Percentiles rank a stretch among this genome's conserved stretches.
Conservation (phyloP, 2,888 invertebrate species). For the Pammene aurita region DNA sequence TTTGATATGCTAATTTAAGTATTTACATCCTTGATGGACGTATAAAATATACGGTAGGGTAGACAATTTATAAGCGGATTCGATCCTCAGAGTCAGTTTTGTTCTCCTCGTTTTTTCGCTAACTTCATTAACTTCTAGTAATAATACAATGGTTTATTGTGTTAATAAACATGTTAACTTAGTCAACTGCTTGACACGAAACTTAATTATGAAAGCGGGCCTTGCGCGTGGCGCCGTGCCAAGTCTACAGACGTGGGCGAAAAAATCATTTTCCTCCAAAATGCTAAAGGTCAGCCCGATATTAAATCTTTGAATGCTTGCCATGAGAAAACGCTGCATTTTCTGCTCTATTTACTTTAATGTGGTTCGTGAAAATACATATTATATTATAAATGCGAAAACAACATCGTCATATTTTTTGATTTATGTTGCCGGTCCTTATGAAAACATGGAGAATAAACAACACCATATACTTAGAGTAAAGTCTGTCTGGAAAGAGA, state of each 20-base stretch:
- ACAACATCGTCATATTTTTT: background rate
- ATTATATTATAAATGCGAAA: background rate
- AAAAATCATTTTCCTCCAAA: constrained; percentile 40
- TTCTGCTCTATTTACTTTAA: constrained; percentile 23
- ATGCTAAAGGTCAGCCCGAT: constrained; percentile 41
- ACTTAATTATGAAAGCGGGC: constrained; percentile 38
- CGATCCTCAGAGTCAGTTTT: background rate
- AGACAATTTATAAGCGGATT: too few relatives aligned
- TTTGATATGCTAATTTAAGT: too few relatives aligned
- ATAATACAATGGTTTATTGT: constrained; percentile 4
- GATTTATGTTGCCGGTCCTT: background rate
- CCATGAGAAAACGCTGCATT: constrained; percentile 24
- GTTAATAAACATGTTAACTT: constrained; percentile 34
- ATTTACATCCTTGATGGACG: too few relatives aligned
- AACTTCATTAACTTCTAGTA: background rate
- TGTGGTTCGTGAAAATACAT: background rate
- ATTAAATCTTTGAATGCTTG: constrained; percentile 41
- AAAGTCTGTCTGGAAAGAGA: too few relatives aligned
- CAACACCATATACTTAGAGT: background rate
- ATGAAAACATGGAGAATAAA: background rate
- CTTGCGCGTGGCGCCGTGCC: constrained; percentile 29
- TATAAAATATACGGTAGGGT: too few relatives aligned
- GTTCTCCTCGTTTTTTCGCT: background rate
- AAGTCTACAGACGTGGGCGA: constrained; percentile 38
- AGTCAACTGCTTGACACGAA: constrained; percentile 30